Evolutionary conservation across 2,113 vertebrate species (phyloP).

Genomic region (Dromaius novaehollandiae): DNA sequence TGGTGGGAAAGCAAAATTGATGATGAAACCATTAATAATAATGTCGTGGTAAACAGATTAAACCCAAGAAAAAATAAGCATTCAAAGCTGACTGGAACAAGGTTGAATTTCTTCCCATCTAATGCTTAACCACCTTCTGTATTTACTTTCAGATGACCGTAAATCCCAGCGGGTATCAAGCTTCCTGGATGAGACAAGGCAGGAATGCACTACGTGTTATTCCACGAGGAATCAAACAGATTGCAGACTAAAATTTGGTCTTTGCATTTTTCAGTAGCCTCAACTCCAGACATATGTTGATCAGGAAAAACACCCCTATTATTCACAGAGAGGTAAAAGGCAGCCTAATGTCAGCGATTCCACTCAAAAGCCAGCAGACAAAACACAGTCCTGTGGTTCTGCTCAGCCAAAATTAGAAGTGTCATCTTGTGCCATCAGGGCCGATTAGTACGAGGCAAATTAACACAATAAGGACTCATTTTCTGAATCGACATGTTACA

Average conservation of each 20-base stretch:
- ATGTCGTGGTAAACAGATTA: background rate
- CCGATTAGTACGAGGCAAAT: background rate
- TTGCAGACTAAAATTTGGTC: background rate
- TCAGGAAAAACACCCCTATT: background rate
- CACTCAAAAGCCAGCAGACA: background rate
- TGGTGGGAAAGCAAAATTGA: slow-evolving; percentile 1
- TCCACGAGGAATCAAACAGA: background rate
- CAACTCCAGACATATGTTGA: background rate
- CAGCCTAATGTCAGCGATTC: background rate
- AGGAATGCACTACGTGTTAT: background rate
- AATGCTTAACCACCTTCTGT: background rate
- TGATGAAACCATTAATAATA: background rate
- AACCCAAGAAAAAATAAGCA: background rate
- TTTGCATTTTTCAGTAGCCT: background rate
- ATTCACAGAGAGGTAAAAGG: background rate
- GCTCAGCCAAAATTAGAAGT: background rate
- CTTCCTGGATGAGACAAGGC: background rate
- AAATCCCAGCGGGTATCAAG: background rate
- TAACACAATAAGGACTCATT: background rate
- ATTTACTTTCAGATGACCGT: background rate
- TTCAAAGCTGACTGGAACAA: background rate
- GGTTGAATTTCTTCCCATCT: background rate
- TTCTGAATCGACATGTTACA: background rate
- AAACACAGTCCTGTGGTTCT: background rate
- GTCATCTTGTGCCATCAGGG: background rate